Evolutionary conservation across 2,113 vertebrate species (phyloP).

Genomic region (Oncorhynchus gorbuscha): DNA sequence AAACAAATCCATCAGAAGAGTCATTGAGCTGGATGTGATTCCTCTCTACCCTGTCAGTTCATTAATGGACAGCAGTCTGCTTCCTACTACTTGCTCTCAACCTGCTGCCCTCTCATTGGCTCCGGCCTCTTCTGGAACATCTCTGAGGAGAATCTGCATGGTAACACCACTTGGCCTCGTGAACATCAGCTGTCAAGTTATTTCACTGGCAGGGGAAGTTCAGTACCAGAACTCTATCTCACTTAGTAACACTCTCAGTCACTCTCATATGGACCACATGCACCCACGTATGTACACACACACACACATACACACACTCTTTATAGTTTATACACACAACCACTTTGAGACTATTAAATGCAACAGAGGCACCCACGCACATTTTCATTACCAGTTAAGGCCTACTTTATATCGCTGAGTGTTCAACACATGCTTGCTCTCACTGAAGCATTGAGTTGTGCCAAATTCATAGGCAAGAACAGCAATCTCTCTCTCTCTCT

Average conservation of each 20-base stretch:
- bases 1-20: no score
- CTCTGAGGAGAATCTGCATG: neutral
- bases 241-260: neutral
- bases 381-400: no score
- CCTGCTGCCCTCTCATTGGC: neutral
- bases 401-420: neutral
- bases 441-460: conserved; percentile 32
- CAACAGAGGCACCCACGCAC: no score
- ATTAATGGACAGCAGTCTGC: neutral
- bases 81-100: neutral
- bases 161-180: neutral
- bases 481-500: neutral
- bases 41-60: neutral
- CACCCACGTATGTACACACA: neutral
- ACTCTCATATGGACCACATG: neutral
- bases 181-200: neutral
- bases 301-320: neutral
- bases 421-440: conserved; percentile 9
- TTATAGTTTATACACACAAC: no score
- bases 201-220: neutral
- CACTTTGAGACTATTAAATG: no score
- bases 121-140: neutral
- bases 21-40: neutral
- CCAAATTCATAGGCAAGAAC: conserved; percentile 24
- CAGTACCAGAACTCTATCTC: neutral